Conservation (phyloP, 2,113 vertebrate genomes). For the Microcebus griseorufus region DNA sequence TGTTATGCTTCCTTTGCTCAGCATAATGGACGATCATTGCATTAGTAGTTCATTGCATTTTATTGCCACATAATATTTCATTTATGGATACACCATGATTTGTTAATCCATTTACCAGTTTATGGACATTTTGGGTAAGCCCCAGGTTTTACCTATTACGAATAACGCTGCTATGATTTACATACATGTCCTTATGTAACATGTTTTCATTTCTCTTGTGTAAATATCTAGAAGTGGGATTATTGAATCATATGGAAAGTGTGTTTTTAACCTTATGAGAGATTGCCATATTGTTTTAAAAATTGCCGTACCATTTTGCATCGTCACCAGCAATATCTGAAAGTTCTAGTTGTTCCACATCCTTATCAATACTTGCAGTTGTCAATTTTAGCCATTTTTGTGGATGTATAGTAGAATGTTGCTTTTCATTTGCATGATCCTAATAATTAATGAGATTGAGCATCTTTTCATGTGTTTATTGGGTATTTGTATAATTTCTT, state of each 20-base stretch:
- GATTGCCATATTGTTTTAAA: background rate
- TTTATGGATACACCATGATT: background rate
- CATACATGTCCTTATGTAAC: background rate
- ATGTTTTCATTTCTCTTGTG: background rate
- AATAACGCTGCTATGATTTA: background rate
- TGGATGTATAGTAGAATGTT: background rate
- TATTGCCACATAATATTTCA: background rate
- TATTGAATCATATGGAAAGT: background rate
- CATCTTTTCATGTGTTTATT: background rate
- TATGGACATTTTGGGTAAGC: background rate
- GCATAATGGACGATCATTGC: background rate
- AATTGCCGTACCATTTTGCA: background rate
- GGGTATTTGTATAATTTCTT: background rate
- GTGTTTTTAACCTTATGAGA: background rate
- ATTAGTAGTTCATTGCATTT: background rate
- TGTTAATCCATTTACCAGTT: background rate
- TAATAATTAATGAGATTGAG: background rate
- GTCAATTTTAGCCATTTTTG: background rate
- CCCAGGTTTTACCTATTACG: background rate
- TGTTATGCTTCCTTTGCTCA: background rate
- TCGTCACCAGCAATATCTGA: background rate
- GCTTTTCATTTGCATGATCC: background rate
- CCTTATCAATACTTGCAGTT: background rate
- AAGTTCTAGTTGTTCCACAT: background rate
- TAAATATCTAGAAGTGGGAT: background rate